Evolutionary conservation across 2,797 vertebrate species (phyloP), one percentile per base, ranked within the genome.

Genomic region (Podarcis siculus): DNA sequence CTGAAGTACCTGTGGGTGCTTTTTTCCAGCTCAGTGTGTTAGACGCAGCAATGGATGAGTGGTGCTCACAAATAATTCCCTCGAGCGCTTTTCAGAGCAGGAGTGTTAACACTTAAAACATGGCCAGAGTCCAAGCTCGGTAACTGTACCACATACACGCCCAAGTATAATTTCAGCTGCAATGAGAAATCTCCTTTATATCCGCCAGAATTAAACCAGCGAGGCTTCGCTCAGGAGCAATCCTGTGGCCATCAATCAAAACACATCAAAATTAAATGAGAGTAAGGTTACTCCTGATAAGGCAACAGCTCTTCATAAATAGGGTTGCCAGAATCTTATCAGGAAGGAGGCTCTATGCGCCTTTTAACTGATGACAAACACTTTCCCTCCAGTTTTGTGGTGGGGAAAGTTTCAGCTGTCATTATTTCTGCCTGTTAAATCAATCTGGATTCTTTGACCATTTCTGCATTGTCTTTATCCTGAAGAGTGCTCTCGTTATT

Each of bases 31-130:
- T 87, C 83, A n/a, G 21, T 61, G 49, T 80, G 90, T 86, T 87
- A 90, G 76, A 39, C 32, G 58, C 75, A 82, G 23, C 49, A 23
- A 21, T 79, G 49, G 90, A 1, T 39, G 88, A 83, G 13, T 80
- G 10, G 15, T 8, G 83, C 19, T 69, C 72, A 35, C 8, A 19
- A 87, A 69, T 27, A 3, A 15, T 79, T 72, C 78, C 83, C 37
- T 84, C 15, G 32, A n/a, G 55, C 4, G 12, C 19, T 84, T 80
- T 78, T 55, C 37, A 92, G 45, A 12, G 58, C 7, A 30, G 30
- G 42, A 88, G 73, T 88, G 81, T 77, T 86, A 89, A 90, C 82
- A 91, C 61, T 15, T 5, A 9, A 10, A 76, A 12, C 78, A 21
- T 78, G 79, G 79, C 79, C 8, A 12, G 2, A 12, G 45, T 88